Evolutionary conservation across 2,797 vertebrate species (phyloP).

Genomic region (Spinus pinus): DNA sequence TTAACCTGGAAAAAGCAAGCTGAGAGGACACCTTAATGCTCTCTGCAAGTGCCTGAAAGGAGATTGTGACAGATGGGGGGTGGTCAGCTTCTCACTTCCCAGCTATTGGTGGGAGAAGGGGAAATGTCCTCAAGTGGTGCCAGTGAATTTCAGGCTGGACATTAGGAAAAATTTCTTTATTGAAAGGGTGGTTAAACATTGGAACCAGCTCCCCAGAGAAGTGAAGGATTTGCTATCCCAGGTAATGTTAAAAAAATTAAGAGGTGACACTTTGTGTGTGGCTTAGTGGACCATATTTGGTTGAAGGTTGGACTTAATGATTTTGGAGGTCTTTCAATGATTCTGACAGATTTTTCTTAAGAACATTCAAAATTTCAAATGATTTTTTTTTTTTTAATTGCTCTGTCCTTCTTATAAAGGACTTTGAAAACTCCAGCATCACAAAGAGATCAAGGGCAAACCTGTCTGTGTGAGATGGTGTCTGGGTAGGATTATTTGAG

Average conservation of each 20-base stretch:
- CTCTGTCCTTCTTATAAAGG: background rate
- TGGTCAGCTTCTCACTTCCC: background rate
- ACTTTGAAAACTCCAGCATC: background rate
- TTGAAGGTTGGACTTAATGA: background rate
- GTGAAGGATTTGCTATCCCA: background rate
- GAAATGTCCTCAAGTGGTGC: background rate
- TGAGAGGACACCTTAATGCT: background rate
- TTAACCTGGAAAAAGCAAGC: background rate
- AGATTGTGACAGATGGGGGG: background rate
- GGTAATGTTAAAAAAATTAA: background rate
- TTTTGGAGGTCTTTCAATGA: background rate
- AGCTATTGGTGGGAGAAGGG: background rate
- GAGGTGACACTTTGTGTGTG: background rate
- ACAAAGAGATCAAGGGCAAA: background rate
- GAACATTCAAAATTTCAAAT: background rate
- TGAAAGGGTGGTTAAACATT: background rate
- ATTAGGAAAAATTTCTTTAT: background rate
- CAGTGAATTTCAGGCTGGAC: background rate
- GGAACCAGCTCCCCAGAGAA: background rate
- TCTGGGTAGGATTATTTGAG: background rate
- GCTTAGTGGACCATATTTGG: background rate
- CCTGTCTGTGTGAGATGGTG: accelerated
- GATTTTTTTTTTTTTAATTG: accelerated
- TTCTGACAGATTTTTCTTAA: background rate
- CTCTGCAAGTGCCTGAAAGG: background rate